These are phyloP conservation scores for Cathartes aura DNA, from an alignment of 2,113 vertebrate species.

Conservation along the genomic window DNA sequence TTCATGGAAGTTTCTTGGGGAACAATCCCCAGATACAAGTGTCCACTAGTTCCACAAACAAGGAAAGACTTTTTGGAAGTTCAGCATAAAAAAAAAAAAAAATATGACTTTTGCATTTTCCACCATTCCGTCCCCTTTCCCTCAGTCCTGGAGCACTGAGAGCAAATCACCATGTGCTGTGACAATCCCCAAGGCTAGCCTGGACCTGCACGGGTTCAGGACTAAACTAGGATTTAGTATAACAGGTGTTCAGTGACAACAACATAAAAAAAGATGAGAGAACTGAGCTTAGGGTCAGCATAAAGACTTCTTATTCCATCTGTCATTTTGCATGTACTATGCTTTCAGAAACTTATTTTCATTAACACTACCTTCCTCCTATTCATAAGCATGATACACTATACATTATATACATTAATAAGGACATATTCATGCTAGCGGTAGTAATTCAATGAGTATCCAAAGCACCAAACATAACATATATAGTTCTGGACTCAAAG, in stretches of 20 bases:
- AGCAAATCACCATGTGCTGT: accelerated
- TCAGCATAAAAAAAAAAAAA: background rate
- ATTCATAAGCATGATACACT: accelerated
- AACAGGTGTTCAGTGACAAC: accelerated
- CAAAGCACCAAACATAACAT: background rate
- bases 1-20: background rate
- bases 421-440: background rate
- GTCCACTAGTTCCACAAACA: background rate
- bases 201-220: background rate
- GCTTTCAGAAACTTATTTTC: background rate
- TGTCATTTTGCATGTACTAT: background rate
- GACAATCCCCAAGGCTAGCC: no score
- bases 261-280: background rate
- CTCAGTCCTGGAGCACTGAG: background rate
- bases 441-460: background rate
- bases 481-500: background rate
- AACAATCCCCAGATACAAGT: background rate
- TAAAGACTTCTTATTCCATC: background rate
- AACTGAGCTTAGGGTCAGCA: background rate
- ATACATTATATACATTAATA: background rate
- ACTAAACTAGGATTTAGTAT: background rate
- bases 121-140: background rate
- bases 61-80: background rate
- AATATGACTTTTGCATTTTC: background rate
- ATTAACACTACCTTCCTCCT: background rate